A percentile compares a stretch with the other conserved stretches of the same genome.
Evolutionary conservation across 2,113 vertebrate genomes (phyloP).

Genomic region (Datnioides undecimradiatus): DNA sequence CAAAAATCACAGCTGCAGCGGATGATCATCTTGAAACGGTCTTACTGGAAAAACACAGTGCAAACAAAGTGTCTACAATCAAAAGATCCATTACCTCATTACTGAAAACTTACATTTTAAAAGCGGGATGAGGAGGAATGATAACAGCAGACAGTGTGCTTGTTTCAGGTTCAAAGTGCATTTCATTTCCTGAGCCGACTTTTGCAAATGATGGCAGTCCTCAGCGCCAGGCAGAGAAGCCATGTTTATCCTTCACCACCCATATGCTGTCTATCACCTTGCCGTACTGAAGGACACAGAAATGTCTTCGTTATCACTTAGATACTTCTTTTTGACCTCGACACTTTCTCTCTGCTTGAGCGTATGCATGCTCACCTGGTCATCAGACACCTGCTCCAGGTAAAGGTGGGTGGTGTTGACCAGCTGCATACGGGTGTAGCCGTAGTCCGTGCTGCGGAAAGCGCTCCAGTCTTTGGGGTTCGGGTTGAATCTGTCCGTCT

Average conservation of each 20-base stretch:
- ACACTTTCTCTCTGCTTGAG: neutral
- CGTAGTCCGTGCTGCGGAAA: slow-evolving; percentile 87
- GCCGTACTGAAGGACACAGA: slow-evolving; percentile 84
- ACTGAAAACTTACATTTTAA: neutral
- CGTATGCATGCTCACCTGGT: slow-evolving; percentile 84
- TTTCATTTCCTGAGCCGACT: slow-evolving; percentile 53
- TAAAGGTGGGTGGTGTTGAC: slow-evolving; percentile 88
- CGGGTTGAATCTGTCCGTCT: slow-evolving; percentile 85
- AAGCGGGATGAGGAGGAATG: neutral
- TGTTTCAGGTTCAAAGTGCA: slow-evolving; percentile 50
- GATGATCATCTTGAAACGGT: neutral
- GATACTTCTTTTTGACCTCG: slow-evolving; percentile 9
- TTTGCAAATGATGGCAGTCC: slow-evolving; percentile 4
- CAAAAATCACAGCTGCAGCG: neutral
- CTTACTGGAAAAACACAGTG: neutral
- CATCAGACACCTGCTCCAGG: slow-evolving; percentile 92
- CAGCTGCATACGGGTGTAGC: slow-evolving; percentile 88
- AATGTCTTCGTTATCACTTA: slow-evolving; percentile 10
- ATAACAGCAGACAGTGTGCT: slow-evolving; percentile 8
- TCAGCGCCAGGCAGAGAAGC: slow-evolving; percentile 82
- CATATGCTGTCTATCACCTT: slow-evolving; percentile 89
- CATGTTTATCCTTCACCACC: slow-evolving; percentile 86
- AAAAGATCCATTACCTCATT: neutral
- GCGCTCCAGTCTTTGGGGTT: slow-evolving; percentile 89
- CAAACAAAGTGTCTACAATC: slow-evolving; percentile 19